Conservation (phyloP, 2,113 vertebrate species). For the Atractosteus spatula region DNA sequence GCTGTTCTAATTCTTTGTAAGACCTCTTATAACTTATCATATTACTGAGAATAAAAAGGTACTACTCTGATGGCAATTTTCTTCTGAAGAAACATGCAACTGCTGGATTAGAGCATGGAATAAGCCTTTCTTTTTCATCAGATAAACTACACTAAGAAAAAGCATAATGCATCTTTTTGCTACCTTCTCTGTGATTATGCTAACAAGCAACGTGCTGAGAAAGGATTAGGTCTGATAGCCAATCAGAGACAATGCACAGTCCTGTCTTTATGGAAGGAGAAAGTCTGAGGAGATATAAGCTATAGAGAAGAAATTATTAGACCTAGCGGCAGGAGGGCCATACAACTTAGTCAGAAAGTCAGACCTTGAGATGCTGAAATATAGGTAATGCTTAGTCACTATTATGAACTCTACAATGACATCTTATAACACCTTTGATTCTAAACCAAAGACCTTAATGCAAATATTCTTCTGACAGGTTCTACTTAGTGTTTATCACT, state of each 20-base stretch:
- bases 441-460: conserved; percentile 48
- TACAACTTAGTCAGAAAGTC: conserved; percentile 51
- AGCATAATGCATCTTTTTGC: conserved; percentile 61
- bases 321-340: conserved; percentile 60
- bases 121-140: conserved; percentile 57
- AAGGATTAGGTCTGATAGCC: conserved; percentile 76
- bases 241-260: conserved; percentile 66
- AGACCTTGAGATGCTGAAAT: conserved; percentile 42
- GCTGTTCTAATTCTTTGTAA: conserved; percentile 24
- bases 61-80: conserved; percentile 34
- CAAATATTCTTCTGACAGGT: conserved; percentile 67
- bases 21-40: conserved; percentile 30
- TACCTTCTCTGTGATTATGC: conserved; percentile 75
- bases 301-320: conserved; percentile 62
- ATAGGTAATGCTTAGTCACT: conserved; percentile 62
- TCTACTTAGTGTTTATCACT: conserved; percentile 76
- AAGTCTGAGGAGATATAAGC: conserved; percentile 66
- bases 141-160: conserved; percentile 46
- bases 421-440: conserved; percentile 57
- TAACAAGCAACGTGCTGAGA: conserved; percentile 73
- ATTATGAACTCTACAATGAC: conserved; percentile 56
- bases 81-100: conserved; percentile 38
- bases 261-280: conserved; percentile 56
- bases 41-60: conserved; percentile 47
- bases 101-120: conserved; percentile 53